These are phyloP conservation scores for Orchestes rusci DNA, from an alignment of 2,888 invertebrate genomes.

Conservation along the genomic window DNA sequence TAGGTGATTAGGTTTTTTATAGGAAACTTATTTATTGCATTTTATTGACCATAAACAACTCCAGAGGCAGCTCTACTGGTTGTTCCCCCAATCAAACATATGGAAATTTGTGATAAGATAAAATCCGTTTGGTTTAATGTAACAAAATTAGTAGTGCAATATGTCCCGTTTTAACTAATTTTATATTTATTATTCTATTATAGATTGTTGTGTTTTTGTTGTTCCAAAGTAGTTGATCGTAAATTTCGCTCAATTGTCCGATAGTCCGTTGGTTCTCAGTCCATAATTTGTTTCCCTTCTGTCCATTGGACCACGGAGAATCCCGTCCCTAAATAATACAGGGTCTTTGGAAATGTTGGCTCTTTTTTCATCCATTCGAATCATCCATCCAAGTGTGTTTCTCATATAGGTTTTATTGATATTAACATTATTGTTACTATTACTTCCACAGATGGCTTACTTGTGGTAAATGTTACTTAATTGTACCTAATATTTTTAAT, in stretches of 20 bases:
- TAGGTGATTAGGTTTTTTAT: constrained; percentile 7
- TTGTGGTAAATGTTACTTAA: constrained; percentile 41
- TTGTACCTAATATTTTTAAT: constrained; percentile 43
- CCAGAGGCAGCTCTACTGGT: too few species aligned
- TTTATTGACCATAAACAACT: too few species aligned
- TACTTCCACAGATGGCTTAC: constrained; percentile 31
- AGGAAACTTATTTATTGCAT: too few species aligned
- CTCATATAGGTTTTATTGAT: constrained; percentile 28
- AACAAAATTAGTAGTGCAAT: too few species aligned
- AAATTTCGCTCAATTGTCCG: too few species aligned
- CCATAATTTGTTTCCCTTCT: constrained; percentile 41
- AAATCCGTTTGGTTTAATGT: too few species aligned
- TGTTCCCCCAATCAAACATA: too few species aligned
- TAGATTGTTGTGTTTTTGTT: too few species aligned
- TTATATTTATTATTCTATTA: too few species aligned
- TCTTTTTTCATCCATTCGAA: not conserved
- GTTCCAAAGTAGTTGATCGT: too few species aligned
- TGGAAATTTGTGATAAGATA: too few species aligned
- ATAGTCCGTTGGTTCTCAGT: constrained; percentile 43
- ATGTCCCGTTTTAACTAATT: too few species aligned
- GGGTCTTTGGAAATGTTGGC: not conserved
- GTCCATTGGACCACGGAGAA: constrained; percentile 47
- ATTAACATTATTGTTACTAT: constrained; percentile 30
- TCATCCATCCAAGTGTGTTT: constrained; percentile 27
- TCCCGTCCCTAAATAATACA: constrained; percentile 40